Evolutionary conservation across 1,140 invertebrate genomes (phyloP).

Genomic region (Lutraria rhynchaena): DNA sequence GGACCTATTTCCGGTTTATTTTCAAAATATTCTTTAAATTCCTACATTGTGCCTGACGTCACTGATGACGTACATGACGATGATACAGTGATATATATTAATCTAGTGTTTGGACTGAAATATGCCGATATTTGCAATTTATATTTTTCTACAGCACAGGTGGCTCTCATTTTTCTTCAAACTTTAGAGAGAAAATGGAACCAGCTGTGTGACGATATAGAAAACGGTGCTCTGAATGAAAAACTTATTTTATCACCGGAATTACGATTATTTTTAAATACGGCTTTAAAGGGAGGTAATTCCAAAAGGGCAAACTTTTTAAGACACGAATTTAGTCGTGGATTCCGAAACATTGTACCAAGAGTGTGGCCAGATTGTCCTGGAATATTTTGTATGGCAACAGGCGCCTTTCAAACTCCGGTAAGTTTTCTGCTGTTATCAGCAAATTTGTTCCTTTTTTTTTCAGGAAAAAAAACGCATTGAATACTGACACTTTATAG

Average conservation of each 20-base stretch:
- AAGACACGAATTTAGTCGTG: constrained; percentile 41
- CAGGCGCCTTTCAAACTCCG: constrained; percentile 31
- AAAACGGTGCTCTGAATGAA: constrained; percentile 31
- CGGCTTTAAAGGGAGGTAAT: not conserved
- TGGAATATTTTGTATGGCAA: constrained; percentile 32
- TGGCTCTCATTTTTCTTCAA: constrained; percentile 57
- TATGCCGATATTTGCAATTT: constrained; percentile 61
- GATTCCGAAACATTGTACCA: constrained; percentile 43
- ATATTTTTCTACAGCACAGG: constrained; percentile 53
- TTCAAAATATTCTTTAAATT: constrained; percentile 9
- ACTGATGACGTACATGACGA: constrained; percentile 1
- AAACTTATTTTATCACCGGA: not conserved
- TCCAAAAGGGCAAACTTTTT: constrained; percentile 28
- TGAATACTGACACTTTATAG: no score
- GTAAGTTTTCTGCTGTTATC: no score
- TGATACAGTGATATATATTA: constrained; percentile 44
- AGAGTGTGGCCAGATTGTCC: constrained; percentile 54
- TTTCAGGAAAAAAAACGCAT: no score
- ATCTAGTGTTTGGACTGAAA: constrained; percentile 55
- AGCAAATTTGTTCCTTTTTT: not conserved
- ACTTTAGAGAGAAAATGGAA: constrained; percentile 50
- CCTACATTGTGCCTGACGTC: constrained; percentile 18
- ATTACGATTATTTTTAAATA: not conserved
- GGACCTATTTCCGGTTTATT: constrained; percentile 43
- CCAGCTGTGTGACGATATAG: constrained; percentile 45